Base-by-base conservation (phyloP, 2,888 invertebrate genomes). In the Anoplius nigerrimus region DNA sequence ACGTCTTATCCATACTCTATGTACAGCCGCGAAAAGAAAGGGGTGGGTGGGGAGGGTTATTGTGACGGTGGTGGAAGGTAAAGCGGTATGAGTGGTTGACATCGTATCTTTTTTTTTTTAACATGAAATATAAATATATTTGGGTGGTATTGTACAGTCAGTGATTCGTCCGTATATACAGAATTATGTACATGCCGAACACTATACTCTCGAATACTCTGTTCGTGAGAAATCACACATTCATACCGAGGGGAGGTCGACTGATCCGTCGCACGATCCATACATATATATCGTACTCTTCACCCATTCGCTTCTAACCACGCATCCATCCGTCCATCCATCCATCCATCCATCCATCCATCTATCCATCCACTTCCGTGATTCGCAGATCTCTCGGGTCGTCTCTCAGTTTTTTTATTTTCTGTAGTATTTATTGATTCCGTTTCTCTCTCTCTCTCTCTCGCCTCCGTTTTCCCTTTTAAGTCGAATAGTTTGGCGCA, bases 111-210 rank as follows among this genome's bases (percentile, higher is more conserved):
- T n/a, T n/a, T n/a, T n/a, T 57, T 76, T 79, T 83, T 85, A 85
- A 85, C 85, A 84, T 85, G 85, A 85, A 85, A 85, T 85, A 85
- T 85, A 85, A 85, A 85, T 85, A 85, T 85, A 85, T 85, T 85
- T 85, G 82, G 84, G 84, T 85, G 84, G 80, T 84, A 85, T 85
- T 85, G 82, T 85, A 85, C 85, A 85, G 84, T 85, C 85, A 84
- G 84, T 85, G 84, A 82, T 84, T 82, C 84, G 80, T 83, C 82
- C 78, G 75, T 82, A 82, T 81, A 79, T 80, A 79, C 79, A 79
- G 80, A 80, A 68, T 69, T 79, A 79, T 79, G 71, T 79, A 79
- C 79, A 79, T 69, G 70, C 73, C 75, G 78, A 77, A 75, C 72
- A 74, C 72, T 72, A 77, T 63, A 69, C 67, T 63, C 68, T 74